phyloP scores from a whole-genome alignment of 1,140 invertebrate species.

The Zaprionus capensis region DNA sequence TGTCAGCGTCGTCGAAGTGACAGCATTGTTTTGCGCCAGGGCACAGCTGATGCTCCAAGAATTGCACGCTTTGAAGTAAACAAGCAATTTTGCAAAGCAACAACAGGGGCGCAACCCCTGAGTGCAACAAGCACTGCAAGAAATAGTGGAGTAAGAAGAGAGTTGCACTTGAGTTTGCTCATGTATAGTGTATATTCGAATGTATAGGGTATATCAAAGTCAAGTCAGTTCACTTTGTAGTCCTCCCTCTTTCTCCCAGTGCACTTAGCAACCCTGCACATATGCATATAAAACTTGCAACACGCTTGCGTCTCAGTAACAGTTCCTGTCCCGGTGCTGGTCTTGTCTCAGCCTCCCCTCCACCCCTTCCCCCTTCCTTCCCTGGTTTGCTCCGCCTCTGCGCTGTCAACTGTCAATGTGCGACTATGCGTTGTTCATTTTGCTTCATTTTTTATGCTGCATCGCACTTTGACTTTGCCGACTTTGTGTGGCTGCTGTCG shows the following conservation, averaged over 20 bases:
- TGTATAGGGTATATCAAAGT: neutral
- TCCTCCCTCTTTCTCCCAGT: neutral
- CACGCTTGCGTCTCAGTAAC: slow-evolving; percentile 20
- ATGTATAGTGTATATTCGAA: neutral
- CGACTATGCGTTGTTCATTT: slow-evolving; percentile 55
- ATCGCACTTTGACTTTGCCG: slow-evolving; percentile 75
- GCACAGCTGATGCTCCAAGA: slow-evolving; percentile 78
- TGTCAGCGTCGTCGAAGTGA: slow-evolving; percentile 65
- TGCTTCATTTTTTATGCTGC: slow-evolving; percentile 76
- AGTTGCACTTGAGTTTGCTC: neutral
- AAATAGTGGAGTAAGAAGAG: neutral
- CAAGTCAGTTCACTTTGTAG: neutral
- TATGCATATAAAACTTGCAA: slow-evolving; percentile 61
- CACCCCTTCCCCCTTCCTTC: neutral
- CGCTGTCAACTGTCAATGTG: slow-evolving; percentile 81
- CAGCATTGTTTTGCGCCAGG: slow-evolving; percentile 74
- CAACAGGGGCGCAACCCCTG: slow-evolving; percentile 29
- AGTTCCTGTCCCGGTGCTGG: neutral
- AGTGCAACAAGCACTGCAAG: slow-evolving; percentile 3
- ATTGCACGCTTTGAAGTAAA: slow-evolving; percentile 80
- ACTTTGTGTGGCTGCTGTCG: slow-evolving; percentile 61
- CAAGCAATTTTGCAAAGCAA: slow-evolving; percentile 76
- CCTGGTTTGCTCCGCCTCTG: slow-evolving; percentile 43
- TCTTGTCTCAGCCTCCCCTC: neutral
- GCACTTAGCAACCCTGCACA: slow-evolving; percentile 12